These are phyloP conservation scores for Egretta garzetta DNA, from an alignment of 2,113 vertebrate genomes.

Conservation along the genomic window DNA sequence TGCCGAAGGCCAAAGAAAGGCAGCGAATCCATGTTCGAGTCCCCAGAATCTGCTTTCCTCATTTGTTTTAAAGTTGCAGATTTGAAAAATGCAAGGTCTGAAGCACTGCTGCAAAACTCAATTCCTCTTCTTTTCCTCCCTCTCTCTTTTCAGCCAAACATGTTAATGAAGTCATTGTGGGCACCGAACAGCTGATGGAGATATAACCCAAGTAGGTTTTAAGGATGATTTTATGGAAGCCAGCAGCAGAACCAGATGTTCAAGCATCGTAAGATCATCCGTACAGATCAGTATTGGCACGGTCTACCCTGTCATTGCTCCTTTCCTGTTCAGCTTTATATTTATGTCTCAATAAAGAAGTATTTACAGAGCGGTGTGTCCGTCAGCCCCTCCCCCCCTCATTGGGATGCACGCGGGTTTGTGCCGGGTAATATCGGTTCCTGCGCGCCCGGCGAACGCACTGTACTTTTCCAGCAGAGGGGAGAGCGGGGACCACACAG, in stretches of 20 bases:
- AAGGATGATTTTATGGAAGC: slow-evolving; percentile 66
- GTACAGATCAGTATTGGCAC: slow-evolving; percentile 44
- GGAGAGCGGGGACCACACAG: slow-evolving; percentile 40
- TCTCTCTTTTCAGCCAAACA: slow-evolving; percentile 86
- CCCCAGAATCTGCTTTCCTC: slow-evolving; percentile 40
- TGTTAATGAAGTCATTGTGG: slow-evolving; percentile 96
- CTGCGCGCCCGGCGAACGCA: slow-evolving; percentile 24
- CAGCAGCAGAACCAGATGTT: slow-evolving; percentile 64
- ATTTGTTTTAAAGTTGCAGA: slow-evolving; percentile 39
- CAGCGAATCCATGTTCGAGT: background rate
- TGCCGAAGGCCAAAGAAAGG: background rate
- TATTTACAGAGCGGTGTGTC: slow-evolving; percentile 51
- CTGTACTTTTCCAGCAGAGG: slow-evolving; percentile 61
- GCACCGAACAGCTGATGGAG: slow-evolving; percentile 97
- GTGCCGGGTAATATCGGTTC: slow-evolving; percentile 22
- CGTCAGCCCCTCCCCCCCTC: slow-evolving; percentile 40
- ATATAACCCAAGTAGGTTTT: slow-evolving; percentile 79
- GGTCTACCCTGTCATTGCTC: slow-evolving; percentile 5
- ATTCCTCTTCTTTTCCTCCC: slow-evolving; percentile 49
- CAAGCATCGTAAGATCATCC: slow-evolving; percentile 22
- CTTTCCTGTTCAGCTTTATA: slow-evolving; percentile 68
- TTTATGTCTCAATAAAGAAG: slow-evolving; percentile 82
- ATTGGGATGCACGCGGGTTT: slow-evolving; percentile 49
- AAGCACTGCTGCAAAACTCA: slow-evolving; percentile 19
- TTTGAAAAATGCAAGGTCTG: slow-evolving; percentile 24